Evolutionary conservation across 35 echinoderm and acorn worm species (phyloP).

Genomic region (Apostichopus californicus): DNA sequence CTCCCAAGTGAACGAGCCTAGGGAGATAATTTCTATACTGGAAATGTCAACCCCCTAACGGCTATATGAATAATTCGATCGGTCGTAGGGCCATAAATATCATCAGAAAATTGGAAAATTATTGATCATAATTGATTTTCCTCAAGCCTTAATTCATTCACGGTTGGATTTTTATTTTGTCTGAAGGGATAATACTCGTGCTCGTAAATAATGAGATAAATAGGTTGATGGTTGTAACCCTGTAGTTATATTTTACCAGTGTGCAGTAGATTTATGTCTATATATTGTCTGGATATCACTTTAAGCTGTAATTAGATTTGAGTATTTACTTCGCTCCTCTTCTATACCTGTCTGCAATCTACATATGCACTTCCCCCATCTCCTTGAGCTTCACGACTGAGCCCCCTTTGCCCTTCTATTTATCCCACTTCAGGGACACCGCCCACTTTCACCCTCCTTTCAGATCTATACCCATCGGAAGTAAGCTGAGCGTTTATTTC

Average conservation of each 20-base stretch:
- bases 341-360: too few species aligned
- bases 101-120: conserved; percentile 15
- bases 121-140: conserved; percentile 37
- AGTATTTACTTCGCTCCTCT: too few species aligned
- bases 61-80: conserved; percentile 41
- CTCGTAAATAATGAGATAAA: background rate
- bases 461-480: too few species aligned
- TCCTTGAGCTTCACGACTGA: too few species aligned
- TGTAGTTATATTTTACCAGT: background rate
- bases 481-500: too few species aligned
- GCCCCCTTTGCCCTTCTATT: too few species aligned
- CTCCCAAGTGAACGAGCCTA: background rate
- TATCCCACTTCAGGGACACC: too few species aligned
- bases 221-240: conserved; percentile 28
- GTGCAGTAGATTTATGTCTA: too few species aligned
- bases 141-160: background rate
- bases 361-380: too few species aligned
- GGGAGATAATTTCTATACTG: background rate
- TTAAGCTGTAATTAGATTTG: too few species aligned
- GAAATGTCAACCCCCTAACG: conserved; percentile 43
- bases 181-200: background rate
- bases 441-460: too few species aligned
- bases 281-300: too few species aligned
- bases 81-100: background rate
- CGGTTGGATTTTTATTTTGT: background rate